Conservation (phyloP, 2,888 invertebrate species). For the Digitonthophagus gazella region DNA sequence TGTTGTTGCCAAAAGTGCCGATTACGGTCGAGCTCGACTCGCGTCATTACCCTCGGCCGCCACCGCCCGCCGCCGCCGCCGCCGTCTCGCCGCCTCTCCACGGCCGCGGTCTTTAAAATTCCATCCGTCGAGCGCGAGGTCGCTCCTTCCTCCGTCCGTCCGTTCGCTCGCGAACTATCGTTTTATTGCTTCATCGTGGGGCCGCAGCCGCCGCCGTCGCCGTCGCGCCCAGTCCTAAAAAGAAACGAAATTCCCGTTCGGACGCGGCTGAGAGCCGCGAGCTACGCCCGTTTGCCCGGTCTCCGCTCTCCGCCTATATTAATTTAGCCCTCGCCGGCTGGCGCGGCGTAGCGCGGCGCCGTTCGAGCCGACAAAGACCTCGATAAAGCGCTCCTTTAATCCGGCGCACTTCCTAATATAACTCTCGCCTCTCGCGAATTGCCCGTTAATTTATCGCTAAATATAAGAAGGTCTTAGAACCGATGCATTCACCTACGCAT, state of each 20-base stretch:
- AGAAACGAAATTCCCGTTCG: not conserved
- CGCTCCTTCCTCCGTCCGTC: not conserved
- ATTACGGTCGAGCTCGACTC: not conserved
- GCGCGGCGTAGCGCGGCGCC: no score
- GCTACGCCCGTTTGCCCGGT: not conserved
- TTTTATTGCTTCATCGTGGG: not conserved
- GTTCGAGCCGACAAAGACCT: not conserved
- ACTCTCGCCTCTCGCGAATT: not conserved
- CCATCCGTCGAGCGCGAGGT: not conserved
- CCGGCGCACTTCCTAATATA: not conserved
- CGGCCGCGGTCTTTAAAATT: not conserved
- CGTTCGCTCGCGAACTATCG: not conserved
- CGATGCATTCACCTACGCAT: not conserved
- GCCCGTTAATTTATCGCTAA: not conserved
- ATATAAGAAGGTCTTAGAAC: not conserved
- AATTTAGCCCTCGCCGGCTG: not conserved
- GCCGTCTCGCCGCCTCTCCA: not conserved
- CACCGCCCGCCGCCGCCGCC: not conserved
- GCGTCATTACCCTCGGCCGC: not conserved
- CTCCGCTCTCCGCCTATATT: not conserved
- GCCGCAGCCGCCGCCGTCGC: not conserved
- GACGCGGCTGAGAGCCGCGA: not conserved
- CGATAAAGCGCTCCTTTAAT: not conserved
- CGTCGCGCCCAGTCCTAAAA: not conserved
- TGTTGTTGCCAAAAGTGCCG: not conserved